Percentiles rank a stretch among this genome's conserved stretches.
These are phyloP conservation scores for Tetranychus truncatus DNA, from an alignment of 2,888 invertebrate species.

Conservation along the genomic window DNA sequence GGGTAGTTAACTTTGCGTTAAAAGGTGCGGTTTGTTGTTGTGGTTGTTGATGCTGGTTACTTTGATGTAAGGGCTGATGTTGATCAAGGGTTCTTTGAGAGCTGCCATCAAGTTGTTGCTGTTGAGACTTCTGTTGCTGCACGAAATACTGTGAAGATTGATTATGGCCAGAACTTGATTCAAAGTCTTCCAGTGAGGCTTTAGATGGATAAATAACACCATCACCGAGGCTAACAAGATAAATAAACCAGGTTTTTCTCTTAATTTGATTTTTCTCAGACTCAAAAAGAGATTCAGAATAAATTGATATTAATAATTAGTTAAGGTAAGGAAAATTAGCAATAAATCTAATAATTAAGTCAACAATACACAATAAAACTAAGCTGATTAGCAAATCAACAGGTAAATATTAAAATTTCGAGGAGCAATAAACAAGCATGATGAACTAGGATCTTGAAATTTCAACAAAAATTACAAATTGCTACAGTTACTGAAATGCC, in stretches of 20 bases:
- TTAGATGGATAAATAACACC: constrained; percentile 6
- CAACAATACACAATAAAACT: too few species aligned
- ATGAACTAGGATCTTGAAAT: too few species aligned
- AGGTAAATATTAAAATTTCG: too few species aligned
- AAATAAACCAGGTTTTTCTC: not conserved
- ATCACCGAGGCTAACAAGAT: constrained; percentile 6
- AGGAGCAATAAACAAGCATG: too few species aligned
- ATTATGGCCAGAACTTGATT: not conserved
- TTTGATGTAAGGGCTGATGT: not conserved
- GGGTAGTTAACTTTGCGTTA: not conserved
- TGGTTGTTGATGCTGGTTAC: not conserved
- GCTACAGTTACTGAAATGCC: too few species aligned
- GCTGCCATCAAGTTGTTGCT: not conserved
- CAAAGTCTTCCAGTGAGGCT: not conserved
- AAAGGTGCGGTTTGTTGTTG: not conserved
- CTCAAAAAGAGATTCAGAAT: not conserved
- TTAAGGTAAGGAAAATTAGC: not conserved
- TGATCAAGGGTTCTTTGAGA: not conserved
- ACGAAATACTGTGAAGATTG: not conserved
- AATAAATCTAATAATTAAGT: not conserved
- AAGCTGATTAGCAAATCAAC: too few species aligned
- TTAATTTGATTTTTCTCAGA: not conserved
- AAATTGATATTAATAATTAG: not conserved
- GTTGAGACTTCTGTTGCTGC: not conserved
- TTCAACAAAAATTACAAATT: too few species aligned